Conservation (phyloP, 2,113 vertebrate genomes). For the Formicarius rufipectus region DNA sequence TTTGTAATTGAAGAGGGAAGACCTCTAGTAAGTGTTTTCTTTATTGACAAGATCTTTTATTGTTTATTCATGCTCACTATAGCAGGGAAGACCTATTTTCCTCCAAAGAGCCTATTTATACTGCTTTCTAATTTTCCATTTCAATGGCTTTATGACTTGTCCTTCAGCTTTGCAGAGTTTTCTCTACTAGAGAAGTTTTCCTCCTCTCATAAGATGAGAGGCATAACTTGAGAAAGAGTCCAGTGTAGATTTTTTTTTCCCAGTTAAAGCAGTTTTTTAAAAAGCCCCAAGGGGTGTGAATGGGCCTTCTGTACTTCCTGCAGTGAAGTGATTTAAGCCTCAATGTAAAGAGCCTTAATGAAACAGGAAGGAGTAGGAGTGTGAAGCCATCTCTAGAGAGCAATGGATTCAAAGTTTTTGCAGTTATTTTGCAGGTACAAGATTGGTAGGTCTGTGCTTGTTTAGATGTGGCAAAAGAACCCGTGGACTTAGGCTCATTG, state of each 20-base stretch:
- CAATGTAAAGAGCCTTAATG: neutral
- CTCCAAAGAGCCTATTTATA: slow-evolving; percentile 55
- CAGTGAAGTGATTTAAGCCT: neutral
- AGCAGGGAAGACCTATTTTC: slow-evolving; percentile 63
- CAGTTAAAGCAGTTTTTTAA: neutral
- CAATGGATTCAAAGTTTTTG: neutral
- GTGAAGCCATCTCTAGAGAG: neutral
- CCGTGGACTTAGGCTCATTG: neutral
- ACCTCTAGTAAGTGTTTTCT: neutral
- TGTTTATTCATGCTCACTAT: slow-evolving; percentile 70
- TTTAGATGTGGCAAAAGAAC: neutral
- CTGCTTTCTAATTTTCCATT: slow-evolving; percentile 74
- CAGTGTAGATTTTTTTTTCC: neutral
- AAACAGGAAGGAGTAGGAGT: neutral
- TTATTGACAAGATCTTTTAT: slow-evolving; percentile 22
- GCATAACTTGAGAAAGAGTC: neutral
- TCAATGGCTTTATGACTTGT: slow-evolving; percentile 60
- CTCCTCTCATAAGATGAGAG: neutral
- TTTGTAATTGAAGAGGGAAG: neutral
- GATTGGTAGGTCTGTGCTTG: neutral
- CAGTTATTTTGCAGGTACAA: neutral
- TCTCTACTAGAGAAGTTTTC: neutral
- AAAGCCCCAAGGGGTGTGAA: neutral
- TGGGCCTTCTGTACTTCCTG: neutral
- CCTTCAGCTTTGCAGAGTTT: slow-evolving; percentile 33